Evolutionary conservation across 2,888 invertebrate genomes (phyloP).

Genomic region (Catonia carolina): DNA sequence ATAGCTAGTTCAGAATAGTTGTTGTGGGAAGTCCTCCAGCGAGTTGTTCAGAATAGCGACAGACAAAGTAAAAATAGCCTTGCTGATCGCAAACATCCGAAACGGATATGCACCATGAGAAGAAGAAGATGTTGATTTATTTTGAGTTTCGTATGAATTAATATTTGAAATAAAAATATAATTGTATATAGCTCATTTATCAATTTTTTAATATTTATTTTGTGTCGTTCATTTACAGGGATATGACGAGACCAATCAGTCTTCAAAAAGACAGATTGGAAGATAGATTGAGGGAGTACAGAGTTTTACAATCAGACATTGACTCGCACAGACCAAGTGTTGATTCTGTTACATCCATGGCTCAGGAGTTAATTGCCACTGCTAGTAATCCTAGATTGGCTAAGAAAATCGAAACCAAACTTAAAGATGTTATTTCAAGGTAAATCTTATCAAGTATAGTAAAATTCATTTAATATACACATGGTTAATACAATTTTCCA

Average conservation of each 20-base stretch:
- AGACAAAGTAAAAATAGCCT: no score
- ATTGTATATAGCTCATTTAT: neutral
- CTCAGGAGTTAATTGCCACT: constrained; percentile 70
- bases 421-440: constrained; percentile 63
- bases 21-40: no score
- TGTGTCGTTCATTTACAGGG: constrained; percentile 40
- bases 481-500: no score
- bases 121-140: no score
- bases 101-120: no score
- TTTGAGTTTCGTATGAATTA: no score
- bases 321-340: constrained; percentile 81
- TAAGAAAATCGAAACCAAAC: constrained; percentile 79
- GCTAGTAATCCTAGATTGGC: constrained; percentile 81
- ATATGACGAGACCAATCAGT: constrained; percentile 74
- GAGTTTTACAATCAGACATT: constrained; percentile 72
- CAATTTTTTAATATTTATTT: constrained; percentile 1
- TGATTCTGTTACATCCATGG: constrained; percentile 70
- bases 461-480: neutral
- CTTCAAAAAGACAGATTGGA: constrained; percentile 76
- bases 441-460: neutral
- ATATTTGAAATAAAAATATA: neutral
- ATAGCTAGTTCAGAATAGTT: no score
- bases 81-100: no score
- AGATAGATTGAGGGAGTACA: constrained; percentile 83
- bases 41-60: no score